Conservation (phyloP, 2,113 vertebrate genomes). For the Misgurnus mizolepis region DNA sequence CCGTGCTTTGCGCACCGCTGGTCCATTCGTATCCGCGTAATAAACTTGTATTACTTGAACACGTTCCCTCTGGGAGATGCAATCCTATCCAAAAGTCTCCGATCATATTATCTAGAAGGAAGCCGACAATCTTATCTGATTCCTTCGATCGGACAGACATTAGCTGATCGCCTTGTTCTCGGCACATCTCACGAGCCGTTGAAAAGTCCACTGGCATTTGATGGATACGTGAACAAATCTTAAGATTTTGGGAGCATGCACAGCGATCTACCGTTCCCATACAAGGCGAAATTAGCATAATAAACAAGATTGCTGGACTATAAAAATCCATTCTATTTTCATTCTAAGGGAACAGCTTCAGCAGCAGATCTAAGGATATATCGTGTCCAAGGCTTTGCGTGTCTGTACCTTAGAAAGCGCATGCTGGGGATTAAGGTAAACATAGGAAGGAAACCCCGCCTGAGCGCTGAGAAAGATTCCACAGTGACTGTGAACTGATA, state of each 20-base stretch:
- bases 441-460: conserved; percentile 53
- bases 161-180: conserved; percentile 57
- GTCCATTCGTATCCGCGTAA: conserved; percentile 60
- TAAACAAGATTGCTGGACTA: background rate
- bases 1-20: conserved; percentile 20
- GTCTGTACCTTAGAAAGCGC: background rate
- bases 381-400: background rate
- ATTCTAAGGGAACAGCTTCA: background rate
- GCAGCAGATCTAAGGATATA: background rate
- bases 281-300: conserved; percentile 23
- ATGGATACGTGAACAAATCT: conserved; percentile 29
- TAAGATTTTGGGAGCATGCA: conserved; percentile 32
- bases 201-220: conserved; percentile 58
- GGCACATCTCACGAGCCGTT: conserved; percentile 58
- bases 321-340: conserved; percentile 33
- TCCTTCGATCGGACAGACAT: conserved; percentile 45
- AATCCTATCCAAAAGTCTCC: conserved; percentile 72
- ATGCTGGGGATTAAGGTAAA: background rate
- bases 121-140: conserved; percentile 35
- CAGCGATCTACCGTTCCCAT: conserved; percentile 1
- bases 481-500: background rate
- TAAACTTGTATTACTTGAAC: conserved; percentile 59
- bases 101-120: conserved; percentile 29
- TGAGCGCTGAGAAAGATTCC: background rate
- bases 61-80: conserved; percentile 47